Percentiles rank a stretch among this genome's conserved stretches.
These are phyloP conservation scores for Emberiza fucata DNA, from an alignment of 2,113 vertebrate species.

Conservation along the genomic window DNA sequence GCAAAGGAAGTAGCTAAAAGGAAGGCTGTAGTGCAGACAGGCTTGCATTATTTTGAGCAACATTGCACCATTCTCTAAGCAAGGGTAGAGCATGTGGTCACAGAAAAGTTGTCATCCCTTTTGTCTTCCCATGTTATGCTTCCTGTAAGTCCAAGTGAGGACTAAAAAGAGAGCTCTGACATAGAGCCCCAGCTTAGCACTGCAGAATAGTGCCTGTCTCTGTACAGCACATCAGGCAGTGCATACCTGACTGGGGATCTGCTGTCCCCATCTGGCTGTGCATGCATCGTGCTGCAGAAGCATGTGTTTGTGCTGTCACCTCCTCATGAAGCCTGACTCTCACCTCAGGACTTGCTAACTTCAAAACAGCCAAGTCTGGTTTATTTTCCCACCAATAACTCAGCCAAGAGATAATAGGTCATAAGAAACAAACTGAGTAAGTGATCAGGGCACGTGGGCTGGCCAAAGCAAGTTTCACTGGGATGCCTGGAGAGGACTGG, in stretches of 20 bases:
- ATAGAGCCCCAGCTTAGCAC: background rate
- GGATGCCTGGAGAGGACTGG: background rate
- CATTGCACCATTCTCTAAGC: background rate
- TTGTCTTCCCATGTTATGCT: background rate
- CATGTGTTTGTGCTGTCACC: background rate
- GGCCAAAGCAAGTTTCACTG: background rate
- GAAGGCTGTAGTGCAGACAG: background rate
- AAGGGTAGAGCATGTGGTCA: background rate
- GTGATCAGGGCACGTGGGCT: background rate
- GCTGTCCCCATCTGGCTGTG: background rate
- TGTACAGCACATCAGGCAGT: background rate
- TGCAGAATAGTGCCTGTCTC: background rate
- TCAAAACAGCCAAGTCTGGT: background rate
- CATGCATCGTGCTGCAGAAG: background rate
- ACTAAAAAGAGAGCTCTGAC: background rate
- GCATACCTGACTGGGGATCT: background rate
- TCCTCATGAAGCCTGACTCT: background rate
- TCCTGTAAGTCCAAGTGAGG: background rate
- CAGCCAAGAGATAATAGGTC: slow-evolving; percentile 11
- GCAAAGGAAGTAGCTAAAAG: background rate
- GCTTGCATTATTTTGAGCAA: background rate
- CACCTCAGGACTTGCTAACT: background rate
- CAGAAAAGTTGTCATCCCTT: background rate
- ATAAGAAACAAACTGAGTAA: background rate
- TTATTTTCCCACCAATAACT: background rate